Evolutionary conservation across 2,888 invertebrate species (phyloP).

Genomic region (Drosophila phalerata): DNA sequence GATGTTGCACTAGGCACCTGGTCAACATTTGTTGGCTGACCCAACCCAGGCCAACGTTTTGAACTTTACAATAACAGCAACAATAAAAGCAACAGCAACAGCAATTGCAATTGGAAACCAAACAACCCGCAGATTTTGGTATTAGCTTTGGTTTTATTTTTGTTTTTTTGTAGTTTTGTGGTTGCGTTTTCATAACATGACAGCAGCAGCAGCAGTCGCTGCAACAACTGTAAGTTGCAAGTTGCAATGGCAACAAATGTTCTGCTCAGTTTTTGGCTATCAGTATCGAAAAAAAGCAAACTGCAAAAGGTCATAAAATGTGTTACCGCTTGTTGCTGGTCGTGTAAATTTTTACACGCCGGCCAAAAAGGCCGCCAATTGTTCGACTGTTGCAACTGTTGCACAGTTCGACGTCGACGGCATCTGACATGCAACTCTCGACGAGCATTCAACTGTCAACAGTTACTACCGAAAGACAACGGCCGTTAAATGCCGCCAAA

Average conservation of each 20-base stretch:
- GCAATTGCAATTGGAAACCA: constrained; percentile 57
- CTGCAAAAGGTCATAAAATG: constrained; percentile 79
- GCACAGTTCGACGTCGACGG: constrained; percentile 43
- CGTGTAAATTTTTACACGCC: constrained; percentile 79
- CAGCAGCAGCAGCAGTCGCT: constrained; percentile 40
- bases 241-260: constrained; percentile 51
- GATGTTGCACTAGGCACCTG: constrained; percentile 70
- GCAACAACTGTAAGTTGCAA: constrained; percentile 26
- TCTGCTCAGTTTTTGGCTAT: constrained; percentile 73
- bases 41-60: constrained; percentile 68
- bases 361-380: constrained; percentile 71
- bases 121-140: constrained; percentile 62
- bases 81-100: constrained; percentile 25
- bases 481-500: constrained; percentile 78
- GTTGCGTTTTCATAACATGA: constrained; percentile 74
- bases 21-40: constrained; percentile 70
- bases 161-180: constrained; percentile 26
- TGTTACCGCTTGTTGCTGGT: constrained; percentile 72
- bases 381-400: constrained; percentile 58
- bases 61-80: constrained; percentile 56
- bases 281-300: constrained; percentile 60
- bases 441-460: constrained; percentile 84
- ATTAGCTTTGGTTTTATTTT: constrained; percentile 28
- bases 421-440: constrained; percentile 82
- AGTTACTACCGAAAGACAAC: constrained; percentile 82